phyloP scores from a whole-genome alignment of 1,140 invertebrate genomes.

The Teleogryllus occipitalis region DNA sequence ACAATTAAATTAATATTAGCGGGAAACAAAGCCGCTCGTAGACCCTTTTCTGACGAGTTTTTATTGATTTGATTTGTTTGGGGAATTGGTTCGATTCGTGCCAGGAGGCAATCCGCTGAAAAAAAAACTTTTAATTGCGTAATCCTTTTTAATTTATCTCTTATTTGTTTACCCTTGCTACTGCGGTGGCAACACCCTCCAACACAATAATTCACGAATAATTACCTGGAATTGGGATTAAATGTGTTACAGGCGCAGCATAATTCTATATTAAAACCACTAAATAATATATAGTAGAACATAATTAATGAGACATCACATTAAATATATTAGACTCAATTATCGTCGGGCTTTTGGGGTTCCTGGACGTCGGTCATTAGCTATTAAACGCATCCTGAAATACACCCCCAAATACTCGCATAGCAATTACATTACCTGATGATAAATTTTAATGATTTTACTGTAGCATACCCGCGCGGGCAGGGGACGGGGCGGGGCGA shows the following conservation, averaged over 20 bases:
- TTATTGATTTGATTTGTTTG: too few species aligned
- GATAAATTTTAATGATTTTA: slow-evolving; percentile 6
- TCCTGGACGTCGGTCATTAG: background rate
- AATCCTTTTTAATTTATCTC: background rate
- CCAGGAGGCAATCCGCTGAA: too few species aligned
- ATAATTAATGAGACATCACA: background rate
- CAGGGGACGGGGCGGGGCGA: too few species aligned
- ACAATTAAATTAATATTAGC: too few species aligned
- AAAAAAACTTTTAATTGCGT: background rate
- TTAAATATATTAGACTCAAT: slow-evolving; percentile 1
- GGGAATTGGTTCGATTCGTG: too few species aligned
- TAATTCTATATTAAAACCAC: slow-evolving; percentile 1
- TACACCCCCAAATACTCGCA: background rate
- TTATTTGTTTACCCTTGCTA: background rate
- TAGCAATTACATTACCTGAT: slow-evolving; percentile 1
- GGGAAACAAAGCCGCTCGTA: too few species aligned
- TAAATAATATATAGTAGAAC: background rate
- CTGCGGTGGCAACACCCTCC: background rate
- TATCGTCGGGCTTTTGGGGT: background rate
- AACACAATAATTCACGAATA: background rate
- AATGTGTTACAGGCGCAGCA: background rate
- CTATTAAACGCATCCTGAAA: background rate
- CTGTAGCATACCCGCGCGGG: too few species aligned
- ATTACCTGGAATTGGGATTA: background rate
- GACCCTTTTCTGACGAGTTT: too few species aligned